These are phyloP conservation scores for Phaonia tiefii DNA, from an alignment of 2,888 invertebrate genomes.

Conservation along the genomic window DNA sequence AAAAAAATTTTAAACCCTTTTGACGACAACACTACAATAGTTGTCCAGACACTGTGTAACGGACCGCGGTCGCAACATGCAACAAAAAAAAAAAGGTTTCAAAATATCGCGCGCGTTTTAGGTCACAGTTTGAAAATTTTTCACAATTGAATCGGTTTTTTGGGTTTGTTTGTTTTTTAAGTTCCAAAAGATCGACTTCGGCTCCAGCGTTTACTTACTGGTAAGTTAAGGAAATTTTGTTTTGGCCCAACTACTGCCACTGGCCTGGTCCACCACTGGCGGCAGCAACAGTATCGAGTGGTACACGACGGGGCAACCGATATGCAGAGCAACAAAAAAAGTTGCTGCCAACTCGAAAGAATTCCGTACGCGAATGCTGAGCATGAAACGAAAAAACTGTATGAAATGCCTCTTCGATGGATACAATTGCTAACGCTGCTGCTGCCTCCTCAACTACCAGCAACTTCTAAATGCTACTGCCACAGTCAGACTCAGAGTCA, in stretches of 20 bases:
- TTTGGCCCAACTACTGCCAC: conserved; percentile 24
- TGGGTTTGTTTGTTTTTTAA: conserved; percentile 15
- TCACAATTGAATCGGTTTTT: conserved; percentile 20
- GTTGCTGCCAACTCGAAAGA: conserved; percentile 80
- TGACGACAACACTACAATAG: background rate
- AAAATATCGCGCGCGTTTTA: conserved; percentile 66
- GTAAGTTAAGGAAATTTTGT: conserved; percentile 12
- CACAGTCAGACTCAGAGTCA: too few species aligned
- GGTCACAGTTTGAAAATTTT: conserved; percentile 64
- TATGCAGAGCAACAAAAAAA: conserved; percentile 74
- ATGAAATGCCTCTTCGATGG: conserved; percentile 77
- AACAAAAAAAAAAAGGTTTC: conserved; percentile 46
- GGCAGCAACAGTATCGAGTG: conserved; percentile 51
- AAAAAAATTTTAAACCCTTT: background rate
- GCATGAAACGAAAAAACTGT: conserved; percentile 78
- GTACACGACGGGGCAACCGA: conserved; percentile 54
- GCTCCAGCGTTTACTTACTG: background rate
- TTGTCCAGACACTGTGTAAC: background rate
- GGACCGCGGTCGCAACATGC: background rate
- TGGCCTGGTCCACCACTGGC: conserved; percentile 47
- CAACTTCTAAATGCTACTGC: conserved; percentile 18
- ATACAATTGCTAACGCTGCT: conserved; percentile 65
- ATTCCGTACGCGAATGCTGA: conserved; percentile 80
- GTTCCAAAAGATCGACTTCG: background rate
- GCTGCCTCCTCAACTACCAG: background rate